Evolutionary conservation across 1,140 invertebrate species (phyloP), one percentile per base, ranked within the genome.

Genomic region (Galleria mellonella): DNA sequence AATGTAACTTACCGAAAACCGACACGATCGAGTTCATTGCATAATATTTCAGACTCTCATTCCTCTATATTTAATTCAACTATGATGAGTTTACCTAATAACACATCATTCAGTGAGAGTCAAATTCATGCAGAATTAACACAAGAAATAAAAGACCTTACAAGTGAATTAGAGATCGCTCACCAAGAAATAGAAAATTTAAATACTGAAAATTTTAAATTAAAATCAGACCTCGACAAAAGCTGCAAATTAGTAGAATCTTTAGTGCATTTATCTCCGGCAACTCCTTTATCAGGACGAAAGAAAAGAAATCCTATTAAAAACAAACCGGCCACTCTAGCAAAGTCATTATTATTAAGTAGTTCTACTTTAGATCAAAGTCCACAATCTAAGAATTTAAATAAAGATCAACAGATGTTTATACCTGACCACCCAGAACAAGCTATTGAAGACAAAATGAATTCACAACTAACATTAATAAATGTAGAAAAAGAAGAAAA

Each of bases 161-260:
- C 33, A 12, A 13, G 2, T 35, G 33, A 35, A 1, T 13, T 35
- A 13, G n/a, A 10, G 13, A 12, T 8, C 4, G 33, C 33, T n/a
- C 33, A 35, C 11, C 33, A 35, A 13, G 33, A 35, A 35, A 35
- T 35, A 7, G 33, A 35, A 35, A 35, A 35, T 35, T 13, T 35
- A 13, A 10, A 9, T 8, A 13, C 2, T 10, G 33, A 35, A 13
- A 35, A 10, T 4, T 12, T 12, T 12, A 4, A 35, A 35, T 13
- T 35, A 9, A 35, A 8, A 13, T 2, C 33, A 13, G 2, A 35
- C 2, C 13, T 35, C 2, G 33, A 35, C 1, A 10, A 35, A 10
- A 12, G 10, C 11, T 4, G 11, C 4, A 35, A 35, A 35, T 9
- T 35, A 35, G 13, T 35, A 35, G 33, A 13, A 12, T 3, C n/a